Base-by-base conservation (phyloP, 2,888 invertebrate genomes). In the Ormyrus nitidulus region DNA sequence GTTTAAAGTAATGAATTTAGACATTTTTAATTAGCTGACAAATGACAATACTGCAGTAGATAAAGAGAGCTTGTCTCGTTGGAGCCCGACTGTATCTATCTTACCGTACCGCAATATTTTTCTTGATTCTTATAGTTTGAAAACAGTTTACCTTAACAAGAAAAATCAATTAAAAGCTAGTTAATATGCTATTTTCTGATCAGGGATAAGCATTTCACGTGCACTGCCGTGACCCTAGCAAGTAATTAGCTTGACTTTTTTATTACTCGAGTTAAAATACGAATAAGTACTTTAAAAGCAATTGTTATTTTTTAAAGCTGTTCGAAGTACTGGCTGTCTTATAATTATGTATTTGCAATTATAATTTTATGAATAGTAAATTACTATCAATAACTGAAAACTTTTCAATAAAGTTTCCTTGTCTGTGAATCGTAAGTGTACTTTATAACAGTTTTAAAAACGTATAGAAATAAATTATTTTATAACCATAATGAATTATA, bases 191-290 rank as follows among this genome's bases (percentile, higher is more conserved):
- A 49, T 54, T n/a, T 53, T 59, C 56, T 54, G 54, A 76, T 77
- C 68, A 64, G 69, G 69, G 62, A 61, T 56, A 49, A 5, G 70
- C 70, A 70, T 70, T 54, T 70, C 5, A 56, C n/a, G 56, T 34
- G 34, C 19, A 64, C n/a, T 64, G 62, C 68, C 75, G 53, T 49
- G 56, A 56, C 11, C 5, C n/a, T 48, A 76, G 48, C 6, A 46
- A 62, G 54, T 76, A 51, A 68, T 53, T 69, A 51, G 53, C 59
- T 68, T 10, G 54, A 68, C 56, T 75, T 69, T 69, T 61, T 72
- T 72, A 61, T 58, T 48, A 61, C 34, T 19, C 13, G 61, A 13
- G 44, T 49, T 46, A n/a, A 61, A 69, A 54, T 34, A 61, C 46
- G 44, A 69, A 54, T 13, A 44, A 69, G 51, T 46, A 34, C 34